Percentiles rank a stretch among this genome's conserved stretches.
Evolutionary conservation across 2,888 invertebrate species (phyloP).

Genomic region (Stenolophus ochropezus): DNA sequence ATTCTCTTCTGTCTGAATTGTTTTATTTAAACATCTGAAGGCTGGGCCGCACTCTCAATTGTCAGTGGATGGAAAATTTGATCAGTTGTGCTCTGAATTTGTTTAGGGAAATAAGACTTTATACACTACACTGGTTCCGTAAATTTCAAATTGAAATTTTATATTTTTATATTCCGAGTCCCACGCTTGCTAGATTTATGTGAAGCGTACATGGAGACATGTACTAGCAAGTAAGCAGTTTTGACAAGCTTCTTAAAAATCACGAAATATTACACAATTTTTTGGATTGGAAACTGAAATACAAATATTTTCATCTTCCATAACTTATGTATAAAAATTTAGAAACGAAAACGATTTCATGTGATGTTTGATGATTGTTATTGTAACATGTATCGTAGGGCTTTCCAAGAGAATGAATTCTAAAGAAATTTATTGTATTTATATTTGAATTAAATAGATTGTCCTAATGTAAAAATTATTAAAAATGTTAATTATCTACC

Average conservation of each 20-base stretch:
- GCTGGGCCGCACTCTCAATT: neutral
- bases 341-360: neutral
- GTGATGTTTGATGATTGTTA: no score
- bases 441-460: no score
- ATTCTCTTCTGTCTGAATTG: neutral
- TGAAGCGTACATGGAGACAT: no score
- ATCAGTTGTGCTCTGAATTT: neutral
- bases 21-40: neutral
- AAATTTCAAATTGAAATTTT: neutral
- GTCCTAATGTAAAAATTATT: no score
- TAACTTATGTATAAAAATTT: neutral
- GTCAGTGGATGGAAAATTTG: neutral
- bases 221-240: no score
- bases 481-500: no score
- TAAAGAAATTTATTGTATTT: no score
- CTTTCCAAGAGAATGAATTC: no score
- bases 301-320: no score
- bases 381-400: no score
- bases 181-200: no score
- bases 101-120: neutral
- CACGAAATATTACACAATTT: no score
- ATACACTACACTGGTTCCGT: neutral
- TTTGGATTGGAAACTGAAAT: neutral
- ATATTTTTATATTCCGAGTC: neutral
- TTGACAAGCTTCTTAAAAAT: neutral